phyloP scores from a whole-genome alignment of 2,797 vertebrate genomes.

The Gobio occitaniae region DNA sequence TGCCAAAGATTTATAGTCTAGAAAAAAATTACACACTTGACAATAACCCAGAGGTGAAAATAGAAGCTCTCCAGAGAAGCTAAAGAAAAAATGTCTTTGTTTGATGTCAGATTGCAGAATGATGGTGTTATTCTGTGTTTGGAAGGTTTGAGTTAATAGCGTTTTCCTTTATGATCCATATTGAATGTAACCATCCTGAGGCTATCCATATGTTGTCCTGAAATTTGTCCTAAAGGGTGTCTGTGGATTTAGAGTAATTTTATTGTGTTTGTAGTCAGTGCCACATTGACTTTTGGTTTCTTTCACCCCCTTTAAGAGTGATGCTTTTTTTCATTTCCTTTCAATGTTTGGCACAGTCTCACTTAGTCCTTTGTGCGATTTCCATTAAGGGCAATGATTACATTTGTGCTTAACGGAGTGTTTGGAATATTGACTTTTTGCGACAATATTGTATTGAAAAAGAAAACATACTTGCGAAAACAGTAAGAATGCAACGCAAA shows the following conservation, averaged over 20 bases:
- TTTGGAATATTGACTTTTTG: neutral
- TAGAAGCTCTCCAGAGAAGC: conserved; percentile 68
- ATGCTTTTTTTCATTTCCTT: neutral
- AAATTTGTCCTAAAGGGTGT: conserved; percentile 18
- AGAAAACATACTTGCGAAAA: neutral
- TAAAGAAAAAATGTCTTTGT: conserved; percentile 70
- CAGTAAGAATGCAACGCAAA: neutral
- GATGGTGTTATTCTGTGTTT: conserved; percentile 29
- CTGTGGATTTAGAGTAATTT: conserved; percentile 12
- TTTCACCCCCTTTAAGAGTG: conserved; percentile 1
- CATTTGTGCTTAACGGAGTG: neutral
- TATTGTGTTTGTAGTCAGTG: conserved; percentile 29
- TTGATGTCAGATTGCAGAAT: conserved; percentile 69
- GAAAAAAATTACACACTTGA: conserved; percentile 78
- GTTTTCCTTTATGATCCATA: conserved; percentile 7
- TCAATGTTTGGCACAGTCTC: neutral
- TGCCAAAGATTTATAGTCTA: conserved; percentile 73
- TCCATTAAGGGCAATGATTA: neutral
- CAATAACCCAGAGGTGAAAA: conserved; percentile 74
- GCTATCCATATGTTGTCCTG: conserved; percentile 1
- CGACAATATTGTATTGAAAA: neutral
- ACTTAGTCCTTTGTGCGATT: neutral
- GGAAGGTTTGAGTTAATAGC: neutral
- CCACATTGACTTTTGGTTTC: conserved; percentile 9
- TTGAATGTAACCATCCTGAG: conserved; percentile 6